A percentile compares a stretch with the other conserved stretches of the same genome.
Conservation (phyloP, 2,797 vertebrate genomes). For the Hyperoplus lanceolatus region DNA sequence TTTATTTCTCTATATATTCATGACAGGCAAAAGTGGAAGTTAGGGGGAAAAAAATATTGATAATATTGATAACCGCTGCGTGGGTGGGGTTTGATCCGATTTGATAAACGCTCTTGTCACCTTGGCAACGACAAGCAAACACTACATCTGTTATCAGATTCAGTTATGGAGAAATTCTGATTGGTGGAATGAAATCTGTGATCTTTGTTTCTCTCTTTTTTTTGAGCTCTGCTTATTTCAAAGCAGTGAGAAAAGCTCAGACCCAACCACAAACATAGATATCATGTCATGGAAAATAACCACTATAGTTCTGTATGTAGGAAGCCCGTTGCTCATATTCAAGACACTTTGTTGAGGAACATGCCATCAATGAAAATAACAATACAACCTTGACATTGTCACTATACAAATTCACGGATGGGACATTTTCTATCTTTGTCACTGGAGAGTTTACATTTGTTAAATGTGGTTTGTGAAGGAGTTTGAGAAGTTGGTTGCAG, state of each 20-base stretch:
- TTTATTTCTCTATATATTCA: neutral
- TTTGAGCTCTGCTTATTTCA: neutral
- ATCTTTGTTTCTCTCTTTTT: neutral
- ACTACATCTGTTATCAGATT: constrained; percentile 24
- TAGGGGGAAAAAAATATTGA: neutral
- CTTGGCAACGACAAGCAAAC: constrained; percentile 32
- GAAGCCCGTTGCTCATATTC: neutral
- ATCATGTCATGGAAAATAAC: constrained; percentile 1
- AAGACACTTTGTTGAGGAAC: neutral
- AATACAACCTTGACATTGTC: neutral
- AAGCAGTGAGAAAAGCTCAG: constrained; percentile 10
- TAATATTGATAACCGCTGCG: neutral
- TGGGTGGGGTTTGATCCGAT: constrained; percentile 27
- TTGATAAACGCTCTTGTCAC: constrained; percentile 13
- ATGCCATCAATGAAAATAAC: constrained; percentile 6
- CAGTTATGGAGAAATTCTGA: neutral
- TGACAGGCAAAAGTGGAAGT: neutral
- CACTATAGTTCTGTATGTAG: neutral
- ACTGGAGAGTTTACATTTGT: neutral
- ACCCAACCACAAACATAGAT: constrained; percentile 2
- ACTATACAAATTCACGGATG: neutral
- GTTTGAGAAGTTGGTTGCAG: constrained; percentile 10
- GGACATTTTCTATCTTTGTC: neutral
- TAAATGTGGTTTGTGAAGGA: constrained; percentile 29
- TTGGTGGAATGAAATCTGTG: constrained; percentile 4